Conservation (phyloP, 2,888 invertebrate species). For the Amphipyra tragopoginis region DNA sequence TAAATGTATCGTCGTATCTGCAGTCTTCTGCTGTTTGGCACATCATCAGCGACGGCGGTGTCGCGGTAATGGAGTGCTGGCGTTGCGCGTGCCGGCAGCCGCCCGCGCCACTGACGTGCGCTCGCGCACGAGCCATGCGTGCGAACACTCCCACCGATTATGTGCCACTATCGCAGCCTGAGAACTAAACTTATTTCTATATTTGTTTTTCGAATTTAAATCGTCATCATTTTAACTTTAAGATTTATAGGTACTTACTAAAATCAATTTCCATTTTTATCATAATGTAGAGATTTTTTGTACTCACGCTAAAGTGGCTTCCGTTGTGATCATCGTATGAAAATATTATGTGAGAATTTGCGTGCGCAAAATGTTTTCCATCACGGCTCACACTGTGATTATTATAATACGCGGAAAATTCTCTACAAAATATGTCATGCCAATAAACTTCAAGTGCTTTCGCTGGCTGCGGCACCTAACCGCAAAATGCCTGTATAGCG, state of each 20-base stretch:
- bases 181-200: constrained; percentile 68
- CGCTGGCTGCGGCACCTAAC: constrained; percentile 67
- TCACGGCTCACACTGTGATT: constrained; percentile 64
- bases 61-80: constrained; percentile 85
- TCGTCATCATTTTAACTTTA: constrained; percentile 5
- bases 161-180: constrained; percentile 75
- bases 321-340: constrained; percentile 43
- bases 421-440: constrained; percentile 75
- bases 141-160: constrained; percentile 87
- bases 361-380: constrained; percentile 50
- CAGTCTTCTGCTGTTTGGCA: constrained; percentile 64
- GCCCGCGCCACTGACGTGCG: constrained; percentile 60
- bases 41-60: constrained; percentile 69
- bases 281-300: constrained; percentile 11
- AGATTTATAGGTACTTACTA: background rate
- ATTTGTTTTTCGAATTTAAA: constrained; percentile 41
- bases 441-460: constrained; percentile 83
- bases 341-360: constrained; percentile 51
- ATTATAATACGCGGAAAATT: constrained; percentile 67
- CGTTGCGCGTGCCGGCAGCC: constrained; percentile 65
- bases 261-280: constrained; percentile 9
- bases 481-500: constrained; percentile 80
- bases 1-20: constrained; percentile 27
- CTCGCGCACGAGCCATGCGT: constrained; percentile 66
- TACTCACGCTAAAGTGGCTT: constrained; percentile 29